Evolutionary conservation across 2,888 invertebrate species (phyloP).

Genomic region (Philopedon plagiatum): DNA sequence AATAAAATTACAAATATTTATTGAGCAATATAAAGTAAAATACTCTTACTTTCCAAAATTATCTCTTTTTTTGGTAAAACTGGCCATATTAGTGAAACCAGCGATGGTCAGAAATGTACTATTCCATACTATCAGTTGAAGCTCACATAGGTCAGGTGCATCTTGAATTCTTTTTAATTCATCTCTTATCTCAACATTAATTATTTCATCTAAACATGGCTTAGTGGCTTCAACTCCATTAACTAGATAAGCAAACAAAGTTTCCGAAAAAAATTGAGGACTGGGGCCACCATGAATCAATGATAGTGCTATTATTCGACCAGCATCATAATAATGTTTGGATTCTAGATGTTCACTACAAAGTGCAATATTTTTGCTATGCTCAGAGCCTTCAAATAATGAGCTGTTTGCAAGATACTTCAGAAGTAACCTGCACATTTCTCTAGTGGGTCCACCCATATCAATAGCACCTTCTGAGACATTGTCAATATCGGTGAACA

Average conservation of each 20-base stretch:
- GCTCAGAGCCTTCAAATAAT: constrained; percentile 36
- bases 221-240: constrained; percentile 12
- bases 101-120: constrained; percentile 32
- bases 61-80: constrained; percentile 29
- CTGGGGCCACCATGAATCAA: constrained; percentile 51
- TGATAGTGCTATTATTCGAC: constrained; percentile 48
- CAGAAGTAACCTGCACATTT: constrained; percentile 50
- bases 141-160: constrained; percentile 38
- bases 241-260: constrained; percentile 30
- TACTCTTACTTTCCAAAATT: constrained; percentile 34
- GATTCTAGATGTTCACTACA: constrained; percentile 27
- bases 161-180: constrained; percentile 4
- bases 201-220: constrained; percentile 34
- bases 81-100: constrained; percentile 37
- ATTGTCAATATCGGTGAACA: constrained; percentile 47
- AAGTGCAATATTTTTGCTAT: constrained; percentile 47
- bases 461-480: constrained; percentile 52
- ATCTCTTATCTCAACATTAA: not conserved
- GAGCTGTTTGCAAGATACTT: constrained; percentile 37
- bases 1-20: constrained; percentile 20
- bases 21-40: constrained; percentile 18
- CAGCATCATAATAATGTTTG: constrained; percentile 49
- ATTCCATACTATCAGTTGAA: constrained; percentile 34
- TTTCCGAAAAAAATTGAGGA: constrained; percentile 48
- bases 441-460: constrained; percentile 52